These are phyloP conservation scores for Alectura lathami DNA, from an alignment of 2,113 vertebrate species.

Conservation along the genomic window DNA sequence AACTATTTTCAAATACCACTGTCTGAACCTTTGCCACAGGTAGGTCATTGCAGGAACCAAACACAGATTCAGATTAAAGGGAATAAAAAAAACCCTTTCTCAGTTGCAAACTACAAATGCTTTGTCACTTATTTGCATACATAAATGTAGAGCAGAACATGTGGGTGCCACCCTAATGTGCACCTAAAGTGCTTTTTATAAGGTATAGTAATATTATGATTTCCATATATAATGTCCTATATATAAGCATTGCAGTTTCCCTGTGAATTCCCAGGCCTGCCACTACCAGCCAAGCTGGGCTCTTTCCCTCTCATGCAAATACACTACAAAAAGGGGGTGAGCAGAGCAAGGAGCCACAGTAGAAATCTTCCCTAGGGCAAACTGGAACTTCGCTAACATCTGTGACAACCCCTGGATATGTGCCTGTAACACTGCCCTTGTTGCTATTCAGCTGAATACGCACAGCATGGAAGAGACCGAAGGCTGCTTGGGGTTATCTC, in stretches of 20 bases:
- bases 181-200: conserved; percentile 22
- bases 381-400: background rate
- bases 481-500: background rate
- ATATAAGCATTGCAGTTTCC: conserved; percentile 16
- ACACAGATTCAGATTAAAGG: background rate
- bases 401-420: background rate
- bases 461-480: rapidly evolving
- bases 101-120: background rate
- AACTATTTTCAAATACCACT: conserved; percentile 56
- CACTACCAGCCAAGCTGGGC: background rate
- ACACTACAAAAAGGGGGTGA: background rate
- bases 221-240: conserved; percentile 60
- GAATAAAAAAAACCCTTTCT: background rate
- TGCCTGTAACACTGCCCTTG: background rate
- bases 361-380: background rate
- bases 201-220: conserved; percentile 25
- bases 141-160: conserved; percentile 23
- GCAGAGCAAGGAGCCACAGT: background rate
- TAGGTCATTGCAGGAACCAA: background rate
- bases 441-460: background rate
- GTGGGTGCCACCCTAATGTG: conserved; percentile 43
- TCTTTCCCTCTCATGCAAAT: conserved; percentile 35
- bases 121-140: conserved; percentile 51
- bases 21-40: conserved; percentile 23
- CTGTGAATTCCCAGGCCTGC: conserved; percentile 41